Conservation (phyloP, 2,888 invertebrate species). For the Dicycla oo region DNA sequence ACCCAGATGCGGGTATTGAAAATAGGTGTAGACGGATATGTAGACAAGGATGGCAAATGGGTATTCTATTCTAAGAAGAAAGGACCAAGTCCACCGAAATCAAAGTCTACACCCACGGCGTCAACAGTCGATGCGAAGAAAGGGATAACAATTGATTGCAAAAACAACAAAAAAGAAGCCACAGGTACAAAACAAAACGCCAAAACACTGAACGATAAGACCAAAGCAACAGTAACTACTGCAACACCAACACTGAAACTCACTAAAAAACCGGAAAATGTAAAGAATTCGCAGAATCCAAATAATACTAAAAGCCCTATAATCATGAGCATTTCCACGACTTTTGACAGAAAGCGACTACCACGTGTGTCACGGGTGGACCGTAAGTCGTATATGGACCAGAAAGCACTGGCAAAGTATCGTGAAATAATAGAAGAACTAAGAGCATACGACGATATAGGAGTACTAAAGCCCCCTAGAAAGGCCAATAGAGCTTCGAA, state of each 20-base stretch:
- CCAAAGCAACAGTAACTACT: conserved; percentile 15
- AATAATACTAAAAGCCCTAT: conserved; percentile 70
- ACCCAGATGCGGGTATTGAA: conserved; percentile 72
- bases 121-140: conserved; percentile 65
- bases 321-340: conserved; percentile 78
- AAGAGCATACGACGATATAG: conserved; percentile 78
- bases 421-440: conserved; percentile 82
- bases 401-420: conserved; percentile 77
- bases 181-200: conserved; percentile 49
- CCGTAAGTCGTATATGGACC: conserved; percentile 65
- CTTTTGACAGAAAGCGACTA: conserved; percentile 65
- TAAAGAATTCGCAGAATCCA: conserved; percentile 62
- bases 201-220: conserved; percentile 59
- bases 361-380: conserved; percentile 45
- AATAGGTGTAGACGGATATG: conserved; percentile 85
- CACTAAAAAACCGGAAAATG: neutral
- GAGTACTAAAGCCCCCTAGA: conserved; percentile 71
- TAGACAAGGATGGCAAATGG: conserved; percentile 86
- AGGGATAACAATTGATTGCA: conserved; percentile 35
- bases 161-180: conserved; percentile 16
- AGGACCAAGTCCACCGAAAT: conserved; percentile 45
- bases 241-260: neutral
- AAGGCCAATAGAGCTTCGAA: conserved; percentile 84
- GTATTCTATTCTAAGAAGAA: conserved; percentile 77
- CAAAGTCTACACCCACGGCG: conserved; percentile 69